Conservation (phyloP, 2,797 vertebrate genomes). For the Catamblyrhynchus diadema region DNA sequence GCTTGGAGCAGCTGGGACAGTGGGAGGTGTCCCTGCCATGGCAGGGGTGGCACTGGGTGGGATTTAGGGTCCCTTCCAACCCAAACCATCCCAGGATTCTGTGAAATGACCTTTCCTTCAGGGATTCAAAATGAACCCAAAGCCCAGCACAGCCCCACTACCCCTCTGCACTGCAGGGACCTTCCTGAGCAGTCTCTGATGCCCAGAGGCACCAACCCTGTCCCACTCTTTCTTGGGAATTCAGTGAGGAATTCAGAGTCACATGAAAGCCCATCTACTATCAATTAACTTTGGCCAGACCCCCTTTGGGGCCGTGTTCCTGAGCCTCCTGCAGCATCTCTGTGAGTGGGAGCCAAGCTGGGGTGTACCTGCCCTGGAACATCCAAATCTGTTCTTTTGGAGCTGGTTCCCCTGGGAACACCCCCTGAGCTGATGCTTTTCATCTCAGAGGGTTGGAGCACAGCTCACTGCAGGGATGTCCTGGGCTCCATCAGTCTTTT, state of each 20-base stretch:
- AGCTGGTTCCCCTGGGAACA: background rate
- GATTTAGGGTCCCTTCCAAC: accelerated
- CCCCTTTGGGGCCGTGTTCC: background rate
- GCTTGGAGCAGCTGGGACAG: background rate
- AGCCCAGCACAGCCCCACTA: accelerated
- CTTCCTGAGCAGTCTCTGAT: background rate
- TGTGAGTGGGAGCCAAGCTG: background rate
- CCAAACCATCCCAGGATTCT: background rate
- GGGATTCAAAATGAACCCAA: background rate
- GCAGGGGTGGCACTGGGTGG: background rate
- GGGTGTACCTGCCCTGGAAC: background rate
- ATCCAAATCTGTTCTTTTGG: background rate
- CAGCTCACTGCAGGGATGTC: accelerated
- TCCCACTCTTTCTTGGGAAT: background rate
- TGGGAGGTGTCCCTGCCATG: background rate
- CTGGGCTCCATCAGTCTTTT: background rate
- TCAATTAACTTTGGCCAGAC: background rate
- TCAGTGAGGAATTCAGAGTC: no score
- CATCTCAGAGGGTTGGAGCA: accelerated
- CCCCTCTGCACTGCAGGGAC: background rate
- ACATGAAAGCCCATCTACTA: background rate
- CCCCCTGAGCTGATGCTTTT: background rate
- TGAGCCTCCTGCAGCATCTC: background rate
- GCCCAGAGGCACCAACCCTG: background rate
- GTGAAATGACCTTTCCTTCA: background rate